Conservation (phyloP, 2,888 invertebrate genomes). For the Lepas anatifera region DNA sequence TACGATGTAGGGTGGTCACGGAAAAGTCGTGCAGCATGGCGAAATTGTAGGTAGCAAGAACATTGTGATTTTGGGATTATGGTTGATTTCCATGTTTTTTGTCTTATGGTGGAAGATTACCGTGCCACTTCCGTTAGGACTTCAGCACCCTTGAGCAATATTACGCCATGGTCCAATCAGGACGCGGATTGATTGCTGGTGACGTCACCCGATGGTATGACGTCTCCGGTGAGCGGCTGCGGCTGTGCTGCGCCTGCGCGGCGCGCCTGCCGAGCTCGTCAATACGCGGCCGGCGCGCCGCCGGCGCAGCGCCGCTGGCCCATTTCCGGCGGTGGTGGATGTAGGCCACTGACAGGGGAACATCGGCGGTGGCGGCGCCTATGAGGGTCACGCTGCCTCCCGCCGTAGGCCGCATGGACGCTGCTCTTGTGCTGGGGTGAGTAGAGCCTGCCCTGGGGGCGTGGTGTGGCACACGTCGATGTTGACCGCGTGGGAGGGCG, state of each 20-base stretch:
- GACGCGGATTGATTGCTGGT: no score
- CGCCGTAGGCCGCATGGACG: background rate
- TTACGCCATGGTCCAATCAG: no score
- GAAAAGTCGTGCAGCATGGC: no score
- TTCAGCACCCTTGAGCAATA: no score
- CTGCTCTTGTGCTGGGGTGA: background rate
- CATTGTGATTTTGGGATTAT: no score
- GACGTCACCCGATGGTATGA: no score
- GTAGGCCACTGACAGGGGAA: conserved; percentile 1
- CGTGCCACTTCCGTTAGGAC: no score
- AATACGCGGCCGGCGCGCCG: background rate
- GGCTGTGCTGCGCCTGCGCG: background rate
- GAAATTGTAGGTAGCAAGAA: no score
- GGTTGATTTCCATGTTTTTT: no score
- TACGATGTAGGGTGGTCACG: no score
- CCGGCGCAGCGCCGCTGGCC: background rate
- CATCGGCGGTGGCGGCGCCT: background rate
- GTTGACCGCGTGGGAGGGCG: background rate
- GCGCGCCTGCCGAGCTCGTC: background rate
- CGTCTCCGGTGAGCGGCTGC: no score
- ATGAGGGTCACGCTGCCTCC: background rate
- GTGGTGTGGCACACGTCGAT: background rate
- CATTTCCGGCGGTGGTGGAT: background rate
- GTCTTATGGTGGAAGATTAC: no score
- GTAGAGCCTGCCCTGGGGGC: background rate